phyloP scores from a whole-genome alignment of 2,113 vertebrate species.

The Vidua chalybeata region DNA sequence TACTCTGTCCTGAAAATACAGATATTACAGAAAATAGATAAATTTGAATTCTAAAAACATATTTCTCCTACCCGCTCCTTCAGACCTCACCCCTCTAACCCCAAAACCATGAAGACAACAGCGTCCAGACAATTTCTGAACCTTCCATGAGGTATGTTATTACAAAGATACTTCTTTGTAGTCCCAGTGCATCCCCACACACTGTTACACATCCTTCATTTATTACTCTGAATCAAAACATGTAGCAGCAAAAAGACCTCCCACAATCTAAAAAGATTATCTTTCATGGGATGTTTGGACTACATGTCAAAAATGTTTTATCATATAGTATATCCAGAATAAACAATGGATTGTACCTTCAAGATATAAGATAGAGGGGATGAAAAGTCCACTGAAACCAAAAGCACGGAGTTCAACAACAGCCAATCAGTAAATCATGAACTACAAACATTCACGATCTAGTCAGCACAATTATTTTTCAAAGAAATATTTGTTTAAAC shows the following conservation, averaged over 20 bases:
- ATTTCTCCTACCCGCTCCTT: neutral
- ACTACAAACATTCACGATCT: neutral
- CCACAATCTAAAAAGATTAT: neutral
- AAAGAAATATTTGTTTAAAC: constrained; percentile 2
- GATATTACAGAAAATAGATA: neutral
- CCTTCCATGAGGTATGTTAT: neutral
- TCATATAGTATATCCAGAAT: neutral
- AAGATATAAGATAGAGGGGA: neutral
- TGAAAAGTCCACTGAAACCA: neutral
- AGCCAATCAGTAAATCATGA: neutral
- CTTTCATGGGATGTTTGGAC: constrained; percentile 11
- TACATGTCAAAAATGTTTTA: constrained; percentile 8
- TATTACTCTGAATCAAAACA: neutral
- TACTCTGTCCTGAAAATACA: neutral
- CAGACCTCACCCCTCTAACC: neutral
- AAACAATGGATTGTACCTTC: neutral
- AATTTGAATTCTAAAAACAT: neutral
- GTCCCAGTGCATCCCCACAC: neutral
- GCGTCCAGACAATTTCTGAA: neutral
- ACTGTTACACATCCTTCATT: neutral
- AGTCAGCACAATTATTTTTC: neutral
- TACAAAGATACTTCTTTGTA: neutral
- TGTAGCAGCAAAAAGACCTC: neutral
- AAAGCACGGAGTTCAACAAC: neutral
- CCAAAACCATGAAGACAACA: neutral